These are phyloP conservation scores for Lates japonicus DNA, from an alignment of 2,797 vertebrate species.

Conservation along the genomic window DNA sequence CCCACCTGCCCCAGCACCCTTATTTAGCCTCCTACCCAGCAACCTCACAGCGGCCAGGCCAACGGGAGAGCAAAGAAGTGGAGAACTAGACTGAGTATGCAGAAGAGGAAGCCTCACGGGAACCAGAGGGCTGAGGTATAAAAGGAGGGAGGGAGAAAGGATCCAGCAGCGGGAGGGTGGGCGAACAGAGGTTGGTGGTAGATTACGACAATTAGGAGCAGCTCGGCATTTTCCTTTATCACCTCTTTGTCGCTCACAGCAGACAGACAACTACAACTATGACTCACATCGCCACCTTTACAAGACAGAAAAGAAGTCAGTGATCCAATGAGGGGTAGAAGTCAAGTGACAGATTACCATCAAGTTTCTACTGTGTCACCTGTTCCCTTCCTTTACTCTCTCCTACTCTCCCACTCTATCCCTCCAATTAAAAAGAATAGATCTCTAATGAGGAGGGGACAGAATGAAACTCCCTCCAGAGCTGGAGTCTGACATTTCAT, in stretches of 20 bases:
- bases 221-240: slow-evolving; percentile 38
- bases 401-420: slow-evolving; percentile 74
- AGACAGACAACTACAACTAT: slow-evolving; percentile 30
- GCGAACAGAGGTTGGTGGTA: too few relatives aligned
- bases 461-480: slow-evolving; percentile 70
- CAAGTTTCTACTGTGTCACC: slow-evolving; percentile 81
- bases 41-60: slow-evolving; percentile 55
- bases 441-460: slow-evolving; percentile 65
- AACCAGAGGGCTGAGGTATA: slow-evolving; percentile 62
- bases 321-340: slow-evolving; percentile 60
- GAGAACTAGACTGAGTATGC: slow-evolving; percentile 68
- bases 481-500: slow-evolving; percentile 55
- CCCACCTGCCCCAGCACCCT: slow-evolving; percentile 86
- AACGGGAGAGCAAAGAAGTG: slow-evolving; percentile 71
- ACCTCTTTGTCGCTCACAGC: slow-evolving; percentile 32
- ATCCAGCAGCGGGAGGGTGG: slow-evolving; percentile 58
- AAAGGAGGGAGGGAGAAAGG: slow-evolving; percentile 75
- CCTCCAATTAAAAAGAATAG: slow-evolving; percentile 50
- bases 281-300: slow-evolving; percentile 58
- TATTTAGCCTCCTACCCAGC: slow-evolving; percentile 84
- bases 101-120: slow-evolving; percentile 44
- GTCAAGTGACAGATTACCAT: slow-evolving; percentile 69
- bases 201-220: slow-evolving; percentile 67
- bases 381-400: slow-evolving; percentile 60
- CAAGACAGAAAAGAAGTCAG: slow-evolving; percentile 43